Evolutionary conservation across 35 echinoderm and acorn worm genomes (phyloP).

Genomic region (Diadema setosum): DNA sequence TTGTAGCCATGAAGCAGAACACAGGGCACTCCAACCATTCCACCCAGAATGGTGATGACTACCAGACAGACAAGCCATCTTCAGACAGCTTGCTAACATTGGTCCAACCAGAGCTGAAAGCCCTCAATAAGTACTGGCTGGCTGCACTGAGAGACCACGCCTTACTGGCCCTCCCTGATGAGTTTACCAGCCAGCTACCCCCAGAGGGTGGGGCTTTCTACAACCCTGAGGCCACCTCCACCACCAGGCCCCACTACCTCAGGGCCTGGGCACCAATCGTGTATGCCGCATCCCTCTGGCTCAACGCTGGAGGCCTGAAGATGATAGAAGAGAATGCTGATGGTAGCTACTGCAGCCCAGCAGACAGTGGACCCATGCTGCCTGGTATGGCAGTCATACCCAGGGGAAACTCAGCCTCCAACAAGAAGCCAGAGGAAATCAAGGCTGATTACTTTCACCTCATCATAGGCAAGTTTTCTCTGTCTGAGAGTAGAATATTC

Average conservation of each 20-base stretch:
- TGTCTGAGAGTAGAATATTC: too few species aligned
- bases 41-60: slow-evolving; percentile 41
- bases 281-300: slow-evolving; percentile 86
- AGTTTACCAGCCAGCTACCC: slow-evolving; percentile 88
- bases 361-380: slow-evolving; percentile 48
- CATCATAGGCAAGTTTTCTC: slow-evolving; percentile 77
- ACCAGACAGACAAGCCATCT: slow-evolving; percentile 27
- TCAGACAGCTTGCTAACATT: slow-evolving; percentile 81
- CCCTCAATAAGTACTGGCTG: slow-evolving; percentile 92
- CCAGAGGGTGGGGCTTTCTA: slow-evolving; percentile 93
- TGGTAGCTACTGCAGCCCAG: slow-evolving; percentile 58
- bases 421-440: slow-evolving; percentile 66
- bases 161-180: slow-evolving; percentile 72
- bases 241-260: slow-evolving; percentile 86
- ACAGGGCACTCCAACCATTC: slow-evolving; percentile 18
- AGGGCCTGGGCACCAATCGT: slow-evolving; percentile 91
- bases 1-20: slow-evolving; percentile 97
- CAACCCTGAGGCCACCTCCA: slow-evolving; percentile 85
- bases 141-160: slow-evolving; percentile 94
- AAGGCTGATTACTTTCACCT: slow-evolving; percentile 94
- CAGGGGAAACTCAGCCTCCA: slow-evolving; percentile 1
- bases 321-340: slow-evolving; percentile 72
- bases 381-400: slow-evolving; percentile 41
- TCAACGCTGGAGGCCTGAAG: slow-evolving; percentile 80
- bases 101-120: slow-evolving; percentile 72